Conservation (phyloP, 2,113 vertebrate genomes). For the Hydrochoerus hydrochaeris region DNA sequence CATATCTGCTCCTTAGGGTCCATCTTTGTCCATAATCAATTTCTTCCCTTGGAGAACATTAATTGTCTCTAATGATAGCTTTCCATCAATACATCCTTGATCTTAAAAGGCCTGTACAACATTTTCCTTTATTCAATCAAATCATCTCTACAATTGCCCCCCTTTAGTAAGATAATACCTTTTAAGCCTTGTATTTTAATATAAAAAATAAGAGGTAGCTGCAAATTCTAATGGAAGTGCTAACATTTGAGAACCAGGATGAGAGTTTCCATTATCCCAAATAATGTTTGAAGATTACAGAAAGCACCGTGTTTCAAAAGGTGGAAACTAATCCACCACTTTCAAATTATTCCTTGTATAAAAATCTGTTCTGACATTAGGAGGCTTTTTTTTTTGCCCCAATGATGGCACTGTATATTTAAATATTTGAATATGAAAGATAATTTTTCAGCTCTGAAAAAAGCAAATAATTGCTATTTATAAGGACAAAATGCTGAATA, state of each 20-base stretch:
- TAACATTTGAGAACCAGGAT: slow-evolving; percentile 90
- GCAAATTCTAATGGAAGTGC: slow-evolving; percentile 92
- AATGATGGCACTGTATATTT: slow-evolving; percentile 83
- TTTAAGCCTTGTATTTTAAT: slow-evolving; percentile 96
- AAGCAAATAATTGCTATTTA: slow-evolving; percentile 89
- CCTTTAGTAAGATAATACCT: slow-evolving; percentile 94
- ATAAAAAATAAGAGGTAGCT: slow-evolving; percentile 95
- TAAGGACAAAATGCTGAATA: slow-evolving; percentile 86
- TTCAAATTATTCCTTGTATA: slow-evolving; percentile 89
- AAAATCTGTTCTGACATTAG: slow-evolving; percentile 87
- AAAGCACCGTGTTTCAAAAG: slow-evolving; percentile 92
- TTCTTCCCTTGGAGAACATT: slow-evolving; percentile 92
- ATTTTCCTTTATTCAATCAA: slow-evolving; percentile 96
- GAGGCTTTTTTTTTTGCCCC: slow-evolving; percentile 78
- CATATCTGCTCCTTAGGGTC: slow-evolving; percentile 90
- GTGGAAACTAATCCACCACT: slow-evolving; percentile 90
- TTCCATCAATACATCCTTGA: slow-evolving; percentile 97
- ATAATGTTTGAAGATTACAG: slow-evolving; percentile 93
- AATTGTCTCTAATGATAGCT: slow-evolving; percentile 98
- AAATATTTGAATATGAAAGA: slow-evolving; percentile 89
- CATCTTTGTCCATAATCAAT: slow-evolving; percentile 96
- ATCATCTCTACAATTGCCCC: slow-evolving; percentile 93
- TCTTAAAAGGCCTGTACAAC: slow-evolving; percentile 93
- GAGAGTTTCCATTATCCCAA: slow-evolving; percentile 93
- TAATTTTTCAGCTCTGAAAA: slow-evolving; percentile 84